Conservation (phyloP, 1,140 invertebrate species). For the Caerostris extrusa region DNA sequence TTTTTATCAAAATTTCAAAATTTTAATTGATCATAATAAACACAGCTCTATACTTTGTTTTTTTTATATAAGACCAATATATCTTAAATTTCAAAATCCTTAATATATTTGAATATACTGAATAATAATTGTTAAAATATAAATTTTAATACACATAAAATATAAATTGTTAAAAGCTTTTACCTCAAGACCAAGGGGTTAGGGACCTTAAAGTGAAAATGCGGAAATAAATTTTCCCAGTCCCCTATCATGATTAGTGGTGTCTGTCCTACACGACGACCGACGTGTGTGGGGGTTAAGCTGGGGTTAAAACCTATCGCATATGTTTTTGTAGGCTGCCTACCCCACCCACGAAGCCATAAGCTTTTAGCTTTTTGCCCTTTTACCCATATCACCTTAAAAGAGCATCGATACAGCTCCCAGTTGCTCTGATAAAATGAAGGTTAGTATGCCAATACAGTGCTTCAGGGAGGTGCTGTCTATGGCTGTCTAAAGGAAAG, state of each 20-base stretch:
- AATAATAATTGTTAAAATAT: no score
- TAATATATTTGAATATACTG: no score
- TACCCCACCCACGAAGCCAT: constrained; percentile 35
- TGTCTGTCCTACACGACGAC: constrained; percentile 3
- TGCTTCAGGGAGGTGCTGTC: background rate
- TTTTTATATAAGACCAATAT: no score
- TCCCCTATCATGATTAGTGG: constrained; percentile 43
- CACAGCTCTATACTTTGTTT: no score
- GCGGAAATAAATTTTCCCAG: constrained; percentile 32
- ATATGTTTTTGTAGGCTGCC: constrained; percentile 40
- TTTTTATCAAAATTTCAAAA: no score
- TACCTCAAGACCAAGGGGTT: no score
- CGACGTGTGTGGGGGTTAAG: constrained; percentile 69
- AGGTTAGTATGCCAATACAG: background rate
- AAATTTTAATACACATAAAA: no score
- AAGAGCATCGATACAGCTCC: background rate
- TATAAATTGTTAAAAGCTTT: no score
- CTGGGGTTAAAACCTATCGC: constrained; percentile 62
- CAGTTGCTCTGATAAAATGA: background rate
- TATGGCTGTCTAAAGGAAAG: background rate
- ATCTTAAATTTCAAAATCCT: no score
- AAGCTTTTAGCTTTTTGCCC: constrained; percentile 9
- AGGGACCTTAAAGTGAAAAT: background rate
- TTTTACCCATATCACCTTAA: constrained; percentile 15
- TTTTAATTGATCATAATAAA: no score